phyloP scores from a whole-genome alignment of 2,797 vertebrate genomes.

The Vireo griseus region DNA sequence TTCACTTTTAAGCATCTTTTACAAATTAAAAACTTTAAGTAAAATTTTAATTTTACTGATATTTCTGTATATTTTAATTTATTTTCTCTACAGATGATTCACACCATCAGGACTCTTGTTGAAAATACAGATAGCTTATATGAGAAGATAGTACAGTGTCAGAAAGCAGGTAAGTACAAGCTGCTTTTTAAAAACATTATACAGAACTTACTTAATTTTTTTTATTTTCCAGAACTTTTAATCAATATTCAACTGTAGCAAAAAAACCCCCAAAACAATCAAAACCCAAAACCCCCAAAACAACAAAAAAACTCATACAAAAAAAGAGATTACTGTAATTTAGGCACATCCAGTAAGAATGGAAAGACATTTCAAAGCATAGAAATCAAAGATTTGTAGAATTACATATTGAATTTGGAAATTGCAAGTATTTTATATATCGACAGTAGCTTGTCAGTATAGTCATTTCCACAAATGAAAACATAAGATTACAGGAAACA shows the following conservation, averaged over 20 bases:
- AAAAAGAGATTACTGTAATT: not conserved
- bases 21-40: not conserved
- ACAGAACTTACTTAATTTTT: not conserved
- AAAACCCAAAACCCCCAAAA: not conserved
- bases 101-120: conserved; percentile 85
- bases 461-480: not conserved
- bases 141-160: conserved; percentile 90
- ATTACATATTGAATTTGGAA: not conserved
- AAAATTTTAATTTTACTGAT: not conserved
- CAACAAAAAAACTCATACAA: not conserved
- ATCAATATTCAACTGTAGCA: not conserved
- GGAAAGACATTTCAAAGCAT: not conserved
- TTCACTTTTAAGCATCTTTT: not conserved
- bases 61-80: not conserved
- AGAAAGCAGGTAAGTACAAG: conserved; percentile 87
- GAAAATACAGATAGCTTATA: conserved; percentile 88
- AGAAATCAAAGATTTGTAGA: not conserved
- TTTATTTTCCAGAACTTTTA: not conserved
- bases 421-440: not conserved
- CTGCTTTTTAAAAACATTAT: not conserved
- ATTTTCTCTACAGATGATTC: conserved; percentile 86
- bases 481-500: not conserved
- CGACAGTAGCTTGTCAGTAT: not conserved
- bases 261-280: not conserved
- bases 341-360: not conserved